These are phyloP conservation scores for Aphelenchoides besseyi DNA, from an alignment of 1,140 invertebrate species.

Conservation along the genomic window DNA sequence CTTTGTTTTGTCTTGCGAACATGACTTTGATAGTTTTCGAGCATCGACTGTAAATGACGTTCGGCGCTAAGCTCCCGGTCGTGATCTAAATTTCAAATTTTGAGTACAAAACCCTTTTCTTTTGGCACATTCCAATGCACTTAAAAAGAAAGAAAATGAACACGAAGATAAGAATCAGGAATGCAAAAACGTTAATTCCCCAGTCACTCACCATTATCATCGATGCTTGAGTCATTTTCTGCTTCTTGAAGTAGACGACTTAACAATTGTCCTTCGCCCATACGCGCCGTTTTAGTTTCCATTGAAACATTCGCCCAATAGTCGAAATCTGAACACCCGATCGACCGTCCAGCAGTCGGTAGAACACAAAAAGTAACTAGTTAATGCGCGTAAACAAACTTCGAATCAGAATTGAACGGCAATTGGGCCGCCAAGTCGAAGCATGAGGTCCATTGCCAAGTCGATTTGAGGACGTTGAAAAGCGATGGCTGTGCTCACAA, in stretches of 20 bases:
- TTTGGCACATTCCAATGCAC: not conserved
- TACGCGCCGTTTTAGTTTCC: not conserved
- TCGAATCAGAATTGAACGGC: too few species aligned
- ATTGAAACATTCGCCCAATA: not conserved
- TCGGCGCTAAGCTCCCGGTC: not conserved
- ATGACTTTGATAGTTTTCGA: constrained; percentile 24
- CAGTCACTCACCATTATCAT: not conserved
- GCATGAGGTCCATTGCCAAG: too few species aligned
- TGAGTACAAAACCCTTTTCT: not conserved
- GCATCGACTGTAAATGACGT: constrained; percentile 12
- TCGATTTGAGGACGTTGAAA: too few species aligned
- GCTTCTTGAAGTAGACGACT: constrained; percentile 17
- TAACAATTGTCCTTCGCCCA: constrained; percentile 16
- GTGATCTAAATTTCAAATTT: not conserved
- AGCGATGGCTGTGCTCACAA: too few species aligned
- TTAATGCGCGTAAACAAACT: too few species aligned
- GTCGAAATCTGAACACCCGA: not conserved
- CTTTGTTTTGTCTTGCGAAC: constrained; percentile 14
- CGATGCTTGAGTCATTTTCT: not conserved
- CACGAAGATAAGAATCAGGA: not conserved
- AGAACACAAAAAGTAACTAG: too few species aligned
- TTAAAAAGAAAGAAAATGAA: not conserved
- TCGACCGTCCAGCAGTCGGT: too few species aligned
- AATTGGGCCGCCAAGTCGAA: too few species aligned
- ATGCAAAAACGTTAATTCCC: too few species aligned